Evolutionary conservation across 2,113 vertebrate genomes (phyloP), one percentile per base, ranked within the genome.

Genomic region (Poicephalus meyeri): DNA sequence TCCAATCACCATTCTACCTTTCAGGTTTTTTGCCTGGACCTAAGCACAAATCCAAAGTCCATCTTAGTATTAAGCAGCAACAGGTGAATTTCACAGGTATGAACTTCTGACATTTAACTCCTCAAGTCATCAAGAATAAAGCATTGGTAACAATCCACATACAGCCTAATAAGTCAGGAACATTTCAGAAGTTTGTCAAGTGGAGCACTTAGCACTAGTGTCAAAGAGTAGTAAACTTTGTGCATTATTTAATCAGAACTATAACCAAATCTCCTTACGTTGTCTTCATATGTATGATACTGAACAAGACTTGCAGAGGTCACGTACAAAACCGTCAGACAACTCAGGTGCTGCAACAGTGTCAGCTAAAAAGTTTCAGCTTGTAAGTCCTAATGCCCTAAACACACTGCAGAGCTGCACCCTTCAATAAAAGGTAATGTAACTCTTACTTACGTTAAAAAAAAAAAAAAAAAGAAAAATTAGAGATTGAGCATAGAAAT

Each of bases 11-110:
- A 96, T 97, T 96, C 98, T 99, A 83, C 99, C 99, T 98, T 99
- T 99, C 83, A 99, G 98, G 63, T 96, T 98, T 98, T 99, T 99
- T 96, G 98, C 99, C 92, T 99, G 99, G 95, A 99, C 98, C 99
- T 99, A 92, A 97, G 95, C 91, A 96, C 65, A 96, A 95, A 96
- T 89, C 53, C 93, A 92, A 93, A 94, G 76, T 39, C 96, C 73
- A 83, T 95, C 90, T 93, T 91, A 93, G 85, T 80, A 89, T 91
- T 55, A 79, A 82, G 65, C 58, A 92, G 80, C 53, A 80, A 93
- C 39, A 63, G 17, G 56, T 83, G 58, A 89, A 63, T 82, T 88
- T 92, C 72, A 80, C 63, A 95, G 6, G 55, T 84, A 74, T 76
- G 83, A 91, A 83, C 89, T 94, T 91, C 72, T 74, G 88, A 82